Evolutionary conservation across 2,888 invertebrate species (phyloP).

Genomic region (Nomada ruficornis): DNA sequence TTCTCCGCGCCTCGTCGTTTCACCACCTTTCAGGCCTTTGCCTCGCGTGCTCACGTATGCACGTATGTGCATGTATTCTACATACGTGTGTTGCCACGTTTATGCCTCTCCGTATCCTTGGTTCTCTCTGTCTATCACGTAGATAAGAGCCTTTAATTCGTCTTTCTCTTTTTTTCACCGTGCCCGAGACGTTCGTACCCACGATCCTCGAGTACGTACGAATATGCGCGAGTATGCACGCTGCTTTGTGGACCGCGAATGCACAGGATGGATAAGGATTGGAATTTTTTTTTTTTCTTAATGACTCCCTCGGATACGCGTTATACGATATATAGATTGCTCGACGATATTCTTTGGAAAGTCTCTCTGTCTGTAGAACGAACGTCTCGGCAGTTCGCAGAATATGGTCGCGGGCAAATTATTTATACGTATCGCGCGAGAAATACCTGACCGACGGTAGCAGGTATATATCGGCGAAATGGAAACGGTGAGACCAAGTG

Average conservation of each 20-base stretch:
- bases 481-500: not conserved
- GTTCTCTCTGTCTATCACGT: conserved; percentile 34
- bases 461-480: no score
- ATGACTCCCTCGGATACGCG: no score
- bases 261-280: conserved; percentile 54
- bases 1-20: conserved; percentile 53
- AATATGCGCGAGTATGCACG: conserved; percentile 4
- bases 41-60: not conserved
- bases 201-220: conserved; percentile 60
- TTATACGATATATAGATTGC: no score
- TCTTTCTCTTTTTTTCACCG: conserved; percentile 11
- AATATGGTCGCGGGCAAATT: no score
- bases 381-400: no score
- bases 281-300: conserved; percentile 45
- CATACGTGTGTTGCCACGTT: conserved; percentile 39
- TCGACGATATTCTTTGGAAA: no score
- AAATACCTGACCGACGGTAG: no score
- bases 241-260: conserved; percentile 52
- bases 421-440: no score
- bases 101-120: conserved; percentile 31
- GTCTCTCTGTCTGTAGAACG: no score
- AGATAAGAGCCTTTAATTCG: conserved; percentile 17
- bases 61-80: not conserved
- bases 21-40: conserved; percentile 36
- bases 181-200: conserved; percentile 48